Evolutionary conservation across 2,888 invertebrate species (phyloP).

Genomic region (Drosophila macrospina): DNA sequence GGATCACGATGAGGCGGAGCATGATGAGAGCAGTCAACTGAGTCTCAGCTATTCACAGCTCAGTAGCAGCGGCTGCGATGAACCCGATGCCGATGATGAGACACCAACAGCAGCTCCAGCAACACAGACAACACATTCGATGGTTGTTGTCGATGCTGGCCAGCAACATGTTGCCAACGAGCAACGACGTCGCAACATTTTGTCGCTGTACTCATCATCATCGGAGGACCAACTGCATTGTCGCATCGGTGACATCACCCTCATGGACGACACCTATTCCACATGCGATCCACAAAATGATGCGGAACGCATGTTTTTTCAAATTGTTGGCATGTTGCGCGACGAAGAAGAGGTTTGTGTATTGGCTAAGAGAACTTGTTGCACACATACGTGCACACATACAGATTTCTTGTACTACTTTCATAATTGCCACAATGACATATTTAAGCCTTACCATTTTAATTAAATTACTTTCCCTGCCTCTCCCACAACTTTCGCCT

Average conservation of each 20-base stretch:
- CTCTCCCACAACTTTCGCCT: constrained; percentile 16
- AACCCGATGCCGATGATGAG: constrained; percentile 57
- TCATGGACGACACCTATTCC: constrained; percentile 84
- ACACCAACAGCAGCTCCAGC: constrained; percentile 30
- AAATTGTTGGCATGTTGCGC: constrained; percentile 85
- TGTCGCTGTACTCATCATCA: constrained; percentile 74
- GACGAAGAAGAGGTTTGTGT: constrained; percentile 85
- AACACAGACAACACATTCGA: constrained; percentile 3
- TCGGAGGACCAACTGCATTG: constrained; percentile 78
- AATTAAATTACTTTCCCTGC: constrained; percentile 29
- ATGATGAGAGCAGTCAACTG: constrained; percentile 76
- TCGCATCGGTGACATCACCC: constrained; percentile 84
- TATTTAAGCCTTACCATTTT: constrained; percentile 24
- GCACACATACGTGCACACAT: neutral
- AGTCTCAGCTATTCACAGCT: constrained; percentile 82
- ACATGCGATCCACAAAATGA: constrained; percentile 85
- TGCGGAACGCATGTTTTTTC: constrained; percentile 85
- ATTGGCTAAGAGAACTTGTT: constrained; percentile 32
- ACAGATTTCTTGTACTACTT: constrained; percentile 4
- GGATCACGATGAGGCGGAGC: constrained; percentile 55
- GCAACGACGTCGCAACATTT: constrained; percentile 58
- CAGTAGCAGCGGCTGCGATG: constrained; percentile 77
- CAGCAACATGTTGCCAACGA: constrained; percentile 51
- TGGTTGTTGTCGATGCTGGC: constrained; percentile 17
- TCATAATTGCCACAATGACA: constrained; percentile 18